These are phyloP conservation scores for Drosophila nigrodunni DNA, from an alignment of 1,140 invertebrate species.

Conservation along the genomic window DNA sequence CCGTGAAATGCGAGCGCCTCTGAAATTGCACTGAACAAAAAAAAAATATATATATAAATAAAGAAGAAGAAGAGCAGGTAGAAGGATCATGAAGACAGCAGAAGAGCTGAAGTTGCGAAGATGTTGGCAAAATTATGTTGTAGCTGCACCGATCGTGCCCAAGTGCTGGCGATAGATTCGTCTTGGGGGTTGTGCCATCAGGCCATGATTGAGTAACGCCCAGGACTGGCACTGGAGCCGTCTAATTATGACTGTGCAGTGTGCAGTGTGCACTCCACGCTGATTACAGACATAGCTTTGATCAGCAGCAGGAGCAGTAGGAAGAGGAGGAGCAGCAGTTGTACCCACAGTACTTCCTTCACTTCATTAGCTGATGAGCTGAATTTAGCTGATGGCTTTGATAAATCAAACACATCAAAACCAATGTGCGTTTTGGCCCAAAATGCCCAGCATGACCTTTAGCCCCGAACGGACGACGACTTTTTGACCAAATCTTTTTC, in stretches of 20 bases:
- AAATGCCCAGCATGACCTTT: conserved; percentile 39
- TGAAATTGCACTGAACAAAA: conserved; percentile 54
- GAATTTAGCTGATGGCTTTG: conserved; percentile 54
- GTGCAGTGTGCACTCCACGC: background rate
- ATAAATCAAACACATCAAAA: conserved; percentile 73
- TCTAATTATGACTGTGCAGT: conserved; percentile 67
- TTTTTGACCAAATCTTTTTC: conserved; percentile 12
- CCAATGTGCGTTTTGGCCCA: conserved; percentile 49
- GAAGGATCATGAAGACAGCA: conserved; percentile 25
- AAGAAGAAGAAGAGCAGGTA: background rate
- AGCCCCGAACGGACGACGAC: background rate
- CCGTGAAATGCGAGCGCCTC: conserved; percentile 64
- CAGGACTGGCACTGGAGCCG: conserved; percentile 61
- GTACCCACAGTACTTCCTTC: background rate
- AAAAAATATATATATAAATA: too few species aligned
- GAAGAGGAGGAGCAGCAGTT: conserved; percentile 1
- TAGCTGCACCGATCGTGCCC: conserved; percentile 64
- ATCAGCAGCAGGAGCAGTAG: conserved; percentile 22
- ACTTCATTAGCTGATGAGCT: conserved; percentile 75
- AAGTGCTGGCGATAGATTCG: conserved; percentile 48
- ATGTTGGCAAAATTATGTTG: conserved; percentile 69
- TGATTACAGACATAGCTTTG: conserved; percentile 31
- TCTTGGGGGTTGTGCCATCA: conserved; percentile 77
- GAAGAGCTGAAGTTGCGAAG: conserved; percentile 25
- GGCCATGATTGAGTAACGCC: conserved; percentile 83